Evolutionary conservation across 1,140 invertebrate species (phyloP).

Genomic region (Semibalanus balanoides): DNA sequence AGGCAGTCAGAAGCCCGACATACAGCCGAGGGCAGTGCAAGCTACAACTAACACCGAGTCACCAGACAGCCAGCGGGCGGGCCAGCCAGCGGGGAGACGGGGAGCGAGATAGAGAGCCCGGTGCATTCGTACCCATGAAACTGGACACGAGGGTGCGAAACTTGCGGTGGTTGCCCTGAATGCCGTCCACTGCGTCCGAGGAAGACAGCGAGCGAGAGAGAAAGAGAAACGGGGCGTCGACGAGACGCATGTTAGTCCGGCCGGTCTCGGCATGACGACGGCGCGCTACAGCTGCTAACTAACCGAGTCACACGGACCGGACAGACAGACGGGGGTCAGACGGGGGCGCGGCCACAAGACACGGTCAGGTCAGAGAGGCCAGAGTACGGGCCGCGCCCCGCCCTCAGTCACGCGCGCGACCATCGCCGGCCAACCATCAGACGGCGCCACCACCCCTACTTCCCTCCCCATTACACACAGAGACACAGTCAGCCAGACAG

Average conservation of each 20-base stretch:
- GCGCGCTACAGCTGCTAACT: background rate
- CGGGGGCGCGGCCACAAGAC: too few relatives aligned
- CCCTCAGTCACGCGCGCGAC: background rate
- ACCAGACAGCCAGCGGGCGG: constrained; percentile 10
- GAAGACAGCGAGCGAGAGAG: constrained; percentile 22
- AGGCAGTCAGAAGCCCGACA: constrained; percentile 1
- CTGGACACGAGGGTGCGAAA: constrained; percentile 93
- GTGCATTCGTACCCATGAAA: constrained; percentile 71
- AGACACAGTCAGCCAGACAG: too few relatives aligned
- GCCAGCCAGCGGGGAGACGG: constrained; percentile 10
- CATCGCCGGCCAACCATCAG: too few relatives aligned
- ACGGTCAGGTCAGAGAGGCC: too few relatives aligned
- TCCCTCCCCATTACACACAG: too few relatives aligned
- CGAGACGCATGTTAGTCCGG: background rate
- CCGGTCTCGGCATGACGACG: too few relatives aligned
- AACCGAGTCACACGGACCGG: background rate
- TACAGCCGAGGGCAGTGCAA: constrained; percentile 7
- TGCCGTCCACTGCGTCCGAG: constrained; percentile 70
- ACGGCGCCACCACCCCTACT: background rate
- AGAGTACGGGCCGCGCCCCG: background rate
- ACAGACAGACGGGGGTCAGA: background rate
- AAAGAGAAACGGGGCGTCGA: constrained; percentile 13
- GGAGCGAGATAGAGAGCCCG: constrained; percentile 23
- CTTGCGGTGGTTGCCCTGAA: constrained; percentile 93
- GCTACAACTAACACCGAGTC: constrained; percentile 9